Evolutionary conservation across 2,797 vertebrate species (phyloP).

Genomic region (Cyprinodon diabolis): DNA sequence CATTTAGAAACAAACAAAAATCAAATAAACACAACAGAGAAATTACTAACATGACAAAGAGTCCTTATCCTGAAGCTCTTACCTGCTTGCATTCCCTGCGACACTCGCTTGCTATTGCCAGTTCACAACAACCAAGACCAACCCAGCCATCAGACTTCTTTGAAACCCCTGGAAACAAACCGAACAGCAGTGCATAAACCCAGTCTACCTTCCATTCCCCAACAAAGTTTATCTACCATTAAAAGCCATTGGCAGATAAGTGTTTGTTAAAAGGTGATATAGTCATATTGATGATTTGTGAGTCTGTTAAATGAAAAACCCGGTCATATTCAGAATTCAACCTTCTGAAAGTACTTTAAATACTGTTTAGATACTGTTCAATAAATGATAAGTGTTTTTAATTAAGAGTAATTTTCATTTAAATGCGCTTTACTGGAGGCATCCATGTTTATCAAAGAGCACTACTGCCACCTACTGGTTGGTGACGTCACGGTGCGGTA

Average conservation of each 20-base stretch:
- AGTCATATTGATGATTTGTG: no score
- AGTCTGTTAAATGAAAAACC: no score
- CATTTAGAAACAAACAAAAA: background rate
- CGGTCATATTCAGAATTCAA: no score
- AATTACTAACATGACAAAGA: background rate
- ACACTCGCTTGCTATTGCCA: constrained; percentile 93
- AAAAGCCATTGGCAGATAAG: background rate
- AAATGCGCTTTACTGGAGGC: no score
- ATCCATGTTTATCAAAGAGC: no score
- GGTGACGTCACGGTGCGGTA: no score
- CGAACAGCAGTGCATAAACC: constrained; percentile 12
- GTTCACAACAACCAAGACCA: constrained; percentile 96
- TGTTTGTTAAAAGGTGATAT: no score
- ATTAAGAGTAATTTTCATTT: no score
- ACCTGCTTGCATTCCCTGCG: constrained; percentile 95
- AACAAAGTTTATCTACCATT: background rate
- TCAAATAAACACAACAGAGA: background rate
- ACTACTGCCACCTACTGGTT: no score
- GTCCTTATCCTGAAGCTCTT: constrained; percentile 20
- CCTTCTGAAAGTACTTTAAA: no score
- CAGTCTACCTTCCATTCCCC: background rate
- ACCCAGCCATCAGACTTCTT: constrained; percentile 97
- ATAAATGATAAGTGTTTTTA: no score
- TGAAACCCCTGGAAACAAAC: constrained; percentile 84
- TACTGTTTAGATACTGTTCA: no score